Evolutionary conservation across 2,113 vertebrate genomes (phyloP).

Genomic region (Heterocephalus glaber): DNA sequence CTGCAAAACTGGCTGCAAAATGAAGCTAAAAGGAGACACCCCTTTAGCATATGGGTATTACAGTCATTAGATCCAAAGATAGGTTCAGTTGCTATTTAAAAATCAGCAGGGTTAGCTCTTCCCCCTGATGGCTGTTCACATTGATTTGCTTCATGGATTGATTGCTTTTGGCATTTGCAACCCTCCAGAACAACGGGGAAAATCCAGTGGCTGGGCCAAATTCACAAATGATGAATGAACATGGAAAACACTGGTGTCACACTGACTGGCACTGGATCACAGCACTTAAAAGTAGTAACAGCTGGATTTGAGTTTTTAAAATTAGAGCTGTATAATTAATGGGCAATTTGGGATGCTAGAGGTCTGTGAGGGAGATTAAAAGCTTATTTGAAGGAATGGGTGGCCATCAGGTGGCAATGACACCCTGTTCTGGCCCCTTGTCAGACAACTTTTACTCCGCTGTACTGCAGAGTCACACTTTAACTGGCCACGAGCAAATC

Average conservation of each 20-base stretch:
- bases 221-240: slow-evolving; percentile 47
- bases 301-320: slow-evolving; percentile 57
- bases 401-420: background rate
- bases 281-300: slow-evolving; percentile 54
- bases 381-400: slow-evolving; percentile 18
- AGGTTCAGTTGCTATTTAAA: slow-evolving; percentile 12
- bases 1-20: background rate
- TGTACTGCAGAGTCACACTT: background rate
- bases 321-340: slow-evolving; percentile 47
- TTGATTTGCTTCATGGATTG: slow-evolving; percentile 68
- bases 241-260: slow-evolving; percentile 41
- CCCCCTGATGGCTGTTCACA: slow-evolving; percentile 36
- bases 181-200: background rate
- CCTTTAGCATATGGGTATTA: background rate
- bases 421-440: background rate
- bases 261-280: slow-evolving; percentile 24
- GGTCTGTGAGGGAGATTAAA: slow-evolving; percentile 40
- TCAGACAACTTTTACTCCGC: background rate
- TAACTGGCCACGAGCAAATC: background rate
- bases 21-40: background rate
- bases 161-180: slow-evolving; percentile 72
- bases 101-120: slow-evolving; percentile 46
- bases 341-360: background rate
- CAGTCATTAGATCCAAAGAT: slow-evolving; percentile 51
- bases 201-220: slow-evolving; percentile 19